A percentile compares a stretch with the other conserved stretches of the same genome.
Evolutionary conservation across 2,797 vertebrate species (phyloP).

Genomic region (Anableps anableps): DNA sequence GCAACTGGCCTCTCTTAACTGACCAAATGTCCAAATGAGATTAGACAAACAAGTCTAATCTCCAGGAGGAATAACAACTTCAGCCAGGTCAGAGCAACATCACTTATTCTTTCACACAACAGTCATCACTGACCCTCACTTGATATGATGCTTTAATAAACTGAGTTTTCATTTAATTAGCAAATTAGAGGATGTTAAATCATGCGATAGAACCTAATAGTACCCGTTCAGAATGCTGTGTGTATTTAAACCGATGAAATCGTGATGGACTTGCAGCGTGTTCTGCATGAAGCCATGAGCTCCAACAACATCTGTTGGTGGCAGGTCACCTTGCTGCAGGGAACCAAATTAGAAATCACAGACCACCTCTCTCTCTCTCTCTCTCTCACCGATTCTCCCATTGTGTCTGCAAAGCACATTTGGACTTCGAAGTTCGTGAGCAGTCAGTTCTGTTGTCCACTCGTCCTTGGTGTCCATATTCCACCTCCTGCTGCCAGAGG

Average conservation of each 20-base stretch:
- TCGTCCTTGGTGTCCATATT: constrained; percentile 78
- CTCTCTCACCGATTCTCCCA: constrained; percentile 61
- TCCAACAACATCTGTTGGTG: constrained; percentile 62
- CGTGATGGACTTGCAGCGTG: constrained; percentile 57
- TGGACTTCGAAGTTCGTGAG: constrained; percentile 64
- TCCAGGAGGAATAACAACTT: not conserved
- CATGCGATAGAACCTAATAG: constrained; percentile 54
- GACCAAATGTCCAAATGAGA: too few species aligned
- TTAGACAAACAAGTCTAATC: not conserved
- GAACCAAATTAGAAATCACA: not conserved
- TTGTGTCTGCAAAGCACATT: constrained; percentile 61
- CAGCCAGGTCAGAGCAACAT: not conserved
- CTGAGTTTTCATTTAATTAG: not conserved
- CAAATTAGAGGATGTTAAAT: not conserved
- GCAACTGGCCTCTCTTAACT: not conserved
- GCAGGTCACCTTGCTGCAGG: constrained; percentile 27
- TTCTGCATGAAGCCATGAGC: constrained; percentile 54
- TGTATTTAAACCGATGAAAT: not conserved
- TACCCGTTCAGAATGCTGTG: constrained; percentile 71
- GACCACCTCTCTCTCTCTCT: too few species aligned
- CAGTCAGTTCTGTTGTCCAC: constrained; percentile 67
- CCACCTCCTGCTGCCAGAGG: constrained; percentile 66
- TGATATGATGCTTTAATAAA: not conserved
- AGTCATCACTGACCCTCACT: not conserved
- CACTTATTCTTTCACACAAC: not conserved